Conservation (phyloP, 2,888 invertebrate genomes). For the Drosophila testacea region DNA sequence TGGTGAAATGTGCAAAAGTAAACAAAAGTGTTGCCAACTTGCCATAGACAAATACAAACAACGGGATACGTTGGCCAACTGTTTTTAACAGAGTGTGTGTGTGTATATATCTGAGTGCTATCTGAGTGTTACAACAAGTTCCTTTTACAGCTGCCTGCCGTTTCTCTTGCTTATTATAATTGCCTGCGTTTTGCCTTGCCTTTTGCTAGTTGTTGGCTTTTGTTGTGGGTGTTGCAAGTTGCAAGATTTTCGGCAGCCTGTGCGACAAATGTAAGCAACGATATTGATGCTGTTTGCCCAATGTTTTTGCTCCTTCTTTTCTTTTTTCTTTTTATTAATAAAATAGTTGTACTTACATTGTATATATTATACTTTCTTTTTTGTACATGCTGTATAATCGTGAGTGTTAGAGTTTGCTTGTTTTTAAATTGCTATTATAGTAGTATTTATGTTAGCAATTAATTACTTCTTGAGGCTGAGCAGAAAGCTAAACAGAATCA, state of each 20-base stretch:
- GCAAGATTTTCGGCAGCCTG: conserved; percentile 48
- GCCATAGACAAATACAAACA: conserved; percentile 68
- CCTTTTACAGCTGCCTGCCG: conserved; percentile 53
- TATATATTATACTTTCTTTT: conserved; percentile 12
- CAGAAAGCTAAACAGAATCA: conserved; percentile 5
- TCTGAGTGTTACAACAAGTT: conserved; percentile 64
- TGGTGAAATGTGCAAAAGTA: conserved; percentile 76
- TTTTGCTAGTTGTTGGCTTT: conserved; percentile 45
- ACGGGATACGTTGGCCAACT: conserved; percentile 46
- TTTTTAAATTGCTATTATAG: conserved; percentile 22
- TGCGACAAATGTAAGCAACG: conserved; percentile 69
- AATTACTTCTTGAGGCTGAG: conserved; percentile 13
- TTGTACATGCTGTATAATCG: conserved; percentile 13
- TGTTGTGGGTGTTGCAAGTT: conserved; percentile 49
- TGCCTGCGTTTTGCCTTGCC: conserved; percentile 66
- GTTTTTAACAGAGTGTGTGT: conserved; percentile 9
- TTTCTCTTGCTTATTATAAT: conserved; percentile 71
- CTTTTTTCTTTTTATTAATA: conserved; percentile 17
- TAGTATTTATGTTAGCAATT: conserved; percentile 13
- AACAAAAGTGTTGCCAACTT: conserved; percentile 79
- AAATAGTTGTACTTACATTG: conserved; percentile 6
- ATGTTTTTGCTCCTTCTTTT: conserved; percentile 14
- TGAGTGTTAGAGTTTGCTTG: background rate
- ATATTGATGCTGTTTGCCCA: conserved; percentile 59
- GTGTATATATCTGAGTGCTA: conserved; percentile 42